Base-by-base conservation (phyloP, 2,888 invertebrate species). In the Sarcophaga carnaria region DNA sequence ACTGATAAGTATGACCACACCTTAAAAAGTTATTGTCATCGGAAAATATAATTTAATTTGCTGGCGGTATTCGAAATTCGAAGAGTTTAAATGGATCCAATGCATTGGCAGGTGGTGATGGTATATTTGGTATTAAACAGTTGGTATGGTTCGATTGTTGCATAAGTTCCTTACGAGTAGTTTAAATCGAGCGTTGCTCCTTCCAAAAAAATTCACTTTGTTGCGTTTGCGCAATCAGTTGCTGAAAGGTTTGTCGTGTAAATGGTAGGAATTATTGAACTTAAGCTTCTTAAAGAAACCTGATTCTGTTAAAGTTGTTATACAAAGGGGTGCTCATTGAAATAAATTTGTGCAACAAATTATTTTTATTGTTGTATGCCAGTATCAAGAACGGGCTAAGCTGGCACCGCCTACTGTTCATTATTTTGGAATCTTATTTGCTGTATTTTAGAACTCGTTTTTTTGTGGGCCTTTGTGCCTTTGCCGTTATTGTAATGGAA, bases 71-170 rank as follows among this genome's bases (percentile, higher is more conserved):
- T 12, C 88, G 89, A 25, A 90, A 90, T 6, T 81, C 76, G 63
- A 90, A 91, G 22, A 91, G 90, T n/a, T 84, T 89, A 71, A 89
- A 89, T 25, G 89, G 88, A 89, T 90, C 89, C 80, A 87, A 69
- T 63, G 71, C 64, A 3, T 77, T 14, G 3, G 60, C 3, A 3
- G 87, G 84, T 22, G 81, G 84, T 2, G 79, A 81, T 49, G 84
- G 84, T 17, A 87, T n/a, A 63, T 71, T 81, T 17, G 66, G n/a
- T 2, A 4, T 14, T 17, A 54, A 14, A 8, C 62, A 25, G 22
- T 17, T 69, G 47, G 54, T 37, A 54, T 17, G 49, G 59, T 62
- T 37, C 8, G 71, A 45, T 66, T 76, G 72, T 27, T 54, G 59
- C 5, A 80, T 22, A 49, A 80, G 10, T 0, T 66, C 71, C 12